phyloP scores from a whole-genome alignment of 1,140 invertebrate species.

The Drosophila murphyi region DNA sequence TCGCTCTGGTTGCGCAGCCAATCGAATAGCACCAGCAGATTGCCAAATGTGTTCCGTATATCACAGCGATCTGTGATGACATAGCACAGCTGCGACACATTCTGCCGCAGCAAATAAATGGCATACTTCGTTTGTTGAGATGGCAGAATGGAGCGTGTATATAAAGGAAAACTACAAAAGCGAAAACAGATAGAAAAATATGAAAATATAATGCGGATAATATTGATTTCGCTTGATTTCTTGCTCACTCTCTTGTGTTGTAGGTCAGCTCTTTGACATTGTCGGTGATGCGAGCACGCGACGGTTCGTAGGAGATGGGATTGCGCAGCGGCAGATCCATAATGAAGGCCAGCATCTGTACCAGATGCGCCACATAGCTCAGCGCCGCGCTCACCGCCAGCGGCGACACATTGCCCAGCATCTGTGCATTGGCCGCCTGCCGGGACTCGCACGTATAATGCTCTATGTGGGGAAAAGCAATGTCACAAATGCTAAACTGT shows the following conservation, averaged over 20 bases:
- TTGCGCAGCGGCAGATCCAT: slow-evolving; percentile 92
- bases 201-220: background rate
- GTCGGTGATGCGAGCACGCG: slow-evolving; percentile 91
- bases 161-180: slow-evolving; percentile 90
- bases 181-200: slow-evolving; percentile 1
- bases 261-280: slow-evolving; percentile 90
- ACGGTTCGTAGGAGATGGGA: slow-evolving; percentile 90
- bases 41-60: slow-evolving; percentile 90
- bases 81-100: slow-evolving; percentile 92
- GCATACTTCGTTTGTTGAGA: slow-evolving; percentile 91
- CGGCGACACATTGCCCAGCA: slow-evolving; percentile 85
- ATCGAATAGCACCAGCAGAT: slow-evolving; percentile 86
- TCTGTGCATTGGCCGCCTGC: slow-evolving; percentile 56
- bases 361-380: slow-evolving; percentile 92
- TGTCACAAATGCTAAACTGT: slow-evolving; percentile 88
- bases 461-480: slow-evolving; percentile 91
- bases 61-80: slow-evolving; percentile 90
- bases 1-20: slow-evolving; percentile 64
- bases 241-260: slow-evolving; percentile 90
- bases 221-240: background rate
- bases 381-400: slow-evolving; percentile 90
- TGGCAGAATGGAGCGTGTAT: slow-evolving; percentile 88
- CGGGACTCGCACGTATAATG: slow-evolving; percentile 64
- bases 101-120: slow-evolving; percentile 94
- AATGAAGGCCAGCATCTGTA: slow-evolving; percentile 92